Evolutionary conservation across 2,113 vertebrate genomes (phyloP).

Genomic region (Mormyrus iriodes): DNA sequence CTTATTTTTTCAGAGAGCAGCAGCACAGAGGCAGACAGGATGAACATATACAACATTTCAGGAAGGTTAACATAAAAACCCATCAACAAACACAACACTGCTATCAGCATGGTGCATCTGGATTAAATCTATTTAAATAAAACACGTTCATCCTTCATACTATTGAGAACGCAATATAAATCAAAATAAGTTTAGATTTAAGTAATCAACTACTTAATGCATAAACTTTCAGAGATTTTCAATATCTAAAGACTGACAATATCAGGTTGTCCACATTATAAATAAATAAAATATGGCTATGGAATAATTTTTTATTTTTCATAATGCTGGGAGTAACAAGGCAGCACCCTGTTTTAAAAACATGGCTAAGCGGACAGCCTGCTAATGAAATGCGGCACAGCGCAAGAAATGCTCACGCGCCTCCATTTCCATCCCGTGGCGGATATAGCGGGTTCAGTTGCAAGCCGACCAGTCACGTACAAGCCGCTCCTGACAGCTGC

Average conservation of each 20-base stretch:
- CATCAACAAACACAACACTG: background rate
- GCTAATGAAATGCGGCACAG: background rate
- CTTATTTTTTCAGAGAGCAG: background rate
- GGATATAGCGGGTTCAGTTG: background rate
- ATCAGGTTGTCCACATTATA: background rate
- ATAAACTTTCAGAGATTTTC: background rate
- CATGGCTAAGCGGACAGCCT: background rate
- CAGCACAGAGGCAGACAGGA: background rate
- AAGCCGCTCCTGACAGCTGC: slow-evolving; percentile 37
- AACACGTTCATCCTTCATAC: background rate
- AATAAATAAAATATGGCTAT: background rate
- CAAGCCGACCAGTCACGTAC: slow-evolving; percentile 18
- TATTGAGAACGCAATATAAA: background rate
- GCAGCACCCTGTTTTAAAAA: background rate
- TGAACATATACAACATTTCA: background rate
- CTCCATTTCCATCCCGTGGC: background rate
- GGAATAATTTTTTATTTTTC: background rate
- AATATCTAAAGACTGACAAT: background rate
- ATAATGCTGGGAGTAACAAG: background rate
- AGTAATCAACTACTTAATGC: background rate
- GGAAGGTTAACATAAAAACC: background rate
- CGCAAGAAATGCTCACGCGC: background rate
- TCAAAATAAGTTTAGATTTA: background rate
- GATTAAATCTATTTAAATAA: background rate
- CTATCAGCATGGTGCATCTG: background rate